Evolutionary conservation across 2,888 invertebrate genomes (phyloP).

Genomic region (Clistopyga incitator): DNA sequence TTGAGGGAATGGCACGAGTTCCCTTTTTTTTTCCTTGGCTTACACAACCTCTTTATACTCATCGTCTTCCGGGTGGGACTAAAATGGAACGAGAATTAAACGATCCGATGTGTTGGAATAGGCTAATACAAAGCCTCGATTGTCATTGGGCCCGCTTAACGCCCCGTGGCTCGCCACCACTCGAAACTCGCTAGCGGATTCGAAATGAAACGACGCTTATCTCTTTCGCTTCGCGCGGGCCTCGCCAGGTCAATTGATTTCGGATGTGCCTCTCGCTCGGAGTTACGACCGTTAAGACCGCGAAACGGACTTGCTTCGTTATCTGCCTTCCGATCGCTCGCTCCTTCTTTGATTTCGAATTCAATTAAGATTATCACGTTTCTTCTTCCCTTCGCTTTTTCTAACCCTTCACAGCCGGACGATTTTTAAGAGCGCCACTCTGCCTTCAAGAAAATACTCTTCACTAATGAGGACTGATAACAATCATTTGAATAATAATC

Average conservation of each 20-base stretch:
- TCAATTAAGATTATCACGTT: slow-evolving; percentile 25
- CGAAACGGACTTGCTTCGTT: slow-evolving; percentile 50
- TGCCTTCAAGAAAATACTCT: background rate
- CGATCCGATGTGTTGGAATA: slow-evolving; percentile 15
- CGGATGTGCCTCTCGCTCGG: slow-evolving; percentile 46
- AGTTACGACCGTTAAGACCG: slow-evolving; percentile 12
- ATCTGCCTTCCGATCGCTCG: slow-evolving; percentile 24
- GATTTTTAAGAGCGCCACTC: background rate
- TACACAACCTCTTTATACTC: background rate
- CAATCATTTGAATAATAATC: too few species aligned
- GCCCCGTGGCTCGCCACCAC: slow-evolving; percentile 26
- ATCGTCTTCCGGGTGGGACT: background rate
- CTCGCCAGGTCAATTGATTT: slow-evolving; percentile 62
- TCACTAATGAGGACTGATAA: background rate
- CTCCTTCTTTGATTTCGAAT: slow-evolving; percentile 25
- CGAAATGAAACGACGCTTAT: slow-evolving; percentile 58
- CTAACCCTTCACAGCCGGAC: background rate
- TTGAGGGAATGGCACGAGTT: background rate
- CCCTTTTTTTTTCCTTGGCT: slow-evolving; percentile 9
- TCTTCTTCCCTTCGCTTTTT: background rate
- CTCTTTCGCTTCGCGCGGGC: slow-evolving; percentile 35
- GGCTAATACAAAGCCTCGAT: slow-evolving; percentile 34
- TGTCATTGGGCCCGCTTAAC: background rate
- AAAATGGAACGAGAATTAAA: slow-evolving; percentile 36
- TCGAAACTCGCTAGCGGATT: slow-evolving; percentile 21